Evolutionary conservation across 1,140 invertebrate genomes (phyloP), one percentile per base, ranked within the genome.

Genomic region (Venturia canescens): DNA sequence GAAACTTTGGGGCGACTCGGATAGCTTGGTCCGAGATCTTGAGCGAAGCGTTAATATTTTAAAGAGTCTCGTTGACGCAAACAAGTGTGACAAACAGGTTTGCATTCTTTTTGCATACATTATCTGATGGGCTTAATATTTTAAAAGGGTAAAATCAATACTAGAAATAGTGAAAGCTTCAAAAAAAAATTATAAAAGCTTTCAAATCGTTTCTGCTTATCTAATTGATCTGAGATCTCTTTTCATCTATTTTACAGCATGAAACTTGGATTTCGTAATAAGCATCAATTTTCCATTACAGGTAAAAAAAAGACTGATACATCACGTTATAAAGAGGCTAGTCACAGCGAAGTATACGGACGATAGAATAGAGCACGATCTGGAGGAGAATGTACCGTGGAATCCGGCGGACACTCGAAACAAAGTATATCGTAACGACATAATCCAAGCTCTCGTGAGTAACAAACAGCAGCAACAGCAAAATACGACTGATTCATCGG

Each of bases 41-140:
- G 91, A 93, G 38, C 87, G 90, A 29, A 92, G 92, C 44, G 88
- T 93, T 0, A 89, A 90, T 66, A 89, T 93, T 31, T 38, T 93
- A 3, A 90, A 91, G 31, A 90, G 88, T 60, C 85, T 93, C 3
- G 88, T 93, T 7, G 88, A 90, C 38, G 88, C 90, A 0, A 91
- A 92, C 26, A 91, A 92, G 50, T 90, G 86, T 60, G 89, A 92
- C 80, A 90, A 91, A 67, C 86, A 90, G 38, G 38, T 44, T 44
- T 11, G 38, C 13, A 9, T 34, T 34, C 9, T 44, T 11, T 44
- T 44, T 44, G 13, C 13, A 44, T 11, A 44, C 13, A 11, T 44
- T 34, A 34, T 34, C 7, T 34, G 3, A 34, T 3, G 31, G 31
- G 31, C 31, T 34, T 34, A 3, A 34, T n/a, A n/a, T n/a, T n/a